Evolutionary conservation across 2,797 vertebrate genomes (phyloP), one percentile per base, ranked within the genome.

Genomic region (Alauda arvensis): DNA sequence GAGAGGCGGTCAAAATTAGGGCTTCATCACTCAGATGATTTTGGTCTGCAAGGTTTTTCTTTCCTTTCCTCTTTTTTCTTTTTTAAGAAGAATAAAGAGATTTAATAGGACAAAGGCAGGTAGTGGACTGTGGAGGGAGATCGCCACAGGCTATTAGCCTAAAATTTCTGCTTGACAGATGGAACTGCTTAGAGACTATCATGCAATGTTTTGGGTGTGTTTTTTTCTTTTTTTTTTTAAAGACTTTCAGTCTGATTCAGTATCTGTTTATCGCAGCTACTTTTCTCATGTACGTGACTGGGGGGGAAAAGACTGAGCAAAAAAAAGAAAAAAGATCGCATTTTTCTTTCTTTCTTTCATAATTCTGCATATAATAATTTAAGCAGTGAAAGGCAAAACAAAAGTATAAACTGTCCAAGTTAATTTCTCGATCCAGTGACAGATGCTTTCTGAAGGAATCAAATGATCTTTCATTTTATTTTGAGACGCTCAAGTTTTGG

Each of bases 101-200:
- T 98, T 98, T 98, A 98, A 98, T 98, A 98, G 97, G 98, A 98
- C 97, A 98, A 98, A 98, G 97, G 98, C 98, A 98, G 98, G 98
- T 98, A 98, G 97, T 97, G 98, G 98, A 97, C 98, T 97, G 96
- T 94, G 92, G 97, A 98, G 97, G 96, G 97, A 97, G 97, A 98
- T 97, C 95, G 97, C 98, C 98, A 98, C 97, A 98, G 98, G 98
- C 98, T 98, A 98, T 98, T 98, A 98, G 98, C 97, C 98, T 98
- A 98, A 98, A 97, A 98, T 98, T 98, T 98, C 97, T 97, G 97
- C 97, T 96, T 98, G 98, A 98, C 98, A 99, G 98, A 99, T 99
- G 98, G 98, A 99, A 98, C 98, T 98, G 98, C 98, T 99, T 99
- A 99, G 97, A 98, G 96, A 98, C 98, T 98, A 98, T 99, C 98